Percentiles rank a stretch among this genome's conserved stretches.
These are phyloP conservation scores for Diploscapter pachys DNA, from an alignment of 1,140 invertebrate genomes.

Conservation along the genomic window DNA sequence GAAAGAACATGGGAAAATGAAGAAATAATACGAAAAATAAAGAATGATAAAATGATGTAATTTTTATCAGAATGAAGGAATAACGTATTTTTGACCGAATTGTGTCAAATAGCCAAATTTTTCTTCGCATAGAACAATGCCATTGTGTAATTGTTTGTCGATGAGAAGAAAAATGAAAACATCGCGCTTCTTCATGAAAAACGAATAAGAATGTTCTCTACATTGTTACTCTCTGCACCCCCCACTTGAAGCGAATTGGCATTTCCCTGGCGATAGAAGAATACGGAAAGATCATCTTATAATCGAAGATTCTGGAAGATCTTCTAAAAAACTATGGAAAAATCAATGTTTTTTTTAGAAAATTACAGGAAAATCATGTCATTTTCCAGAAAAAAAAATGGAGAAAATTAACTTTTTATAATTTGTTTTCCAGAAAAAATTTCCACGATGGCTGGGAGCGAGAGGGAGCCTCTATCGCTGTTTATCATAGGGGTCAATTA, in stretches of 20 bases:
- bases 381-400: neutral
- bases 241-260: neutral
- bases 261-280: too few species aligned
- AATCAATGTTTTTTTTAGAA: neutral
- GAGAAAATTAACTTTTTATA: neutral
- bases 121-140: neutral
- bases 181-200: neutral
- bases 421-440: conserved; percentile 41
- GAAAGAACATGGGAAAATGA: neutral
- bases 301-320: neutral
- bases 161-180: neutral
- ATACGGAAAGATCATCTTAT: too few species aligned
- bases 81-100: neutral
- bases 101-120: neutral
- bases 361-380: neutral
- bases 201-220: neutral
- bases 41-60: neutral
- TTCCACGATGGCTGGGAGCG: conserved; percentile 55
- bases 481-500: conserved; percentile 49
- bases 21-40: neutral
- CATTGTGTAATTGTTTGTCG: neutral
- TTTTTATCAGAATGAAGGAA: neutral
- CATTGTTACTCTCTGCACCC: neutral
- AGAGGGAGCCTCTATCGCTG: conserved; percentile 51
- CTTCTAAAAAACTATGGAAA: neutral